Evolutionary conservation across 2,113 vertebrate species (phyloP).

Genomic region (Carassius gibelio): DNA sequence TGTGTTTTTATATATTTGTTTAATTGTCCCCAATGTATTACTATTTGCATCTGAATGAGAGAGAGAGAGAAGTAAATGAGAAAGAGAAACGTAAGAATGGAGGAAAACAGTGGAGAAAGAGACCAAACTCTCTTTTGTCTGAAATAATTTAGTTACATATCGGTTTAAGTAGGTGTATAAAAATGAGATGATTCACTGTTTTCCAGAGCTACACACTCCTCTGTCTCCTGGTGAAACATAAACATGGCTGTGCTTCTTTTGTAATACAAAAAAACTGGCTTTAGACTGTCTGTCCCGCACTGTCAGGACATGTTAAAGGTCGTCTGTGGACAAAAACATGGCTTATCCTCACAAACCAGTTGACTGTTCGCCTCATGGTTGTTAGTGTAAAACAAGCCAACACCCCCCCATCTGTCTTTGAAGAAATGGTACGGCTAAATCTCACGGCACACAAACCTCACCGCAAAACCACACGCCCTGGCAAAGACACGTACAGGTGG

Average conservation of each 20-base stretch:
- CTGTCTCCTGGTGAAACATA: constrained; percentile 10
- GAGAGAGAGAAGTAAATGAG: background rate
- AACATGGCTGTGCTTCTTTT: background rate
- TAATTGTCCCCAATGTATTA: too few relatives aligned
- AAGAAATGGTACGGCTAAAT: constrained; percentile 13
- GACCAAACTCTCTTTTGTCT: background rate
- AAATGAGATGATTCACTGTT: constrained; percentile 12
- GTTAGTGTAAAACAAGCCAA: constrained; percentile 6
- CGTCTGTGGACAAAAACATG: background rate
- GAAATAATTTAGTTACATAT: background rate
- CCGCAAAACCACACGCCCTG: background rate
- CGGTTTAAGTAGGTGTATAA: background rate
- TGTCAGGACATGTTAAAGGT: constrained; percentile 30
- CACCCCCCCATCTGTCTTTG: constrained; percentile 17
- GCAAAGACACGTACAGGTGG: constrained; percentile 33
- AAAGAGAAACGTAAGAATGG: background rate
- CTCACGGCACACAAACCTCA: constrained; percentile 22
- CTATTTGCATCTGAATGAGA: background rate
- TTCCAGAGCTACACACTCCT: background rate
- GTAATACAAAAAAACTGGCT: background rate
- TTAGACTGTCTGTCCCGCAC: background rate
- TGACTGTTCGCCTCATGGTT: background rate
- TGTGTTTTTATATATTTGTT: too few relatives aligned
- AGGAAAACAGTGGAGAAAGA: background rate
- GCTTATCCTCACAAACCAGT: background rate